A percentile compares a stretch with the other conserved stretches of the same genome.
phyloP scores from a whole-genome alignment of 1,140 invertebrate genomes.

The Littorina saxatilis region DNA sequence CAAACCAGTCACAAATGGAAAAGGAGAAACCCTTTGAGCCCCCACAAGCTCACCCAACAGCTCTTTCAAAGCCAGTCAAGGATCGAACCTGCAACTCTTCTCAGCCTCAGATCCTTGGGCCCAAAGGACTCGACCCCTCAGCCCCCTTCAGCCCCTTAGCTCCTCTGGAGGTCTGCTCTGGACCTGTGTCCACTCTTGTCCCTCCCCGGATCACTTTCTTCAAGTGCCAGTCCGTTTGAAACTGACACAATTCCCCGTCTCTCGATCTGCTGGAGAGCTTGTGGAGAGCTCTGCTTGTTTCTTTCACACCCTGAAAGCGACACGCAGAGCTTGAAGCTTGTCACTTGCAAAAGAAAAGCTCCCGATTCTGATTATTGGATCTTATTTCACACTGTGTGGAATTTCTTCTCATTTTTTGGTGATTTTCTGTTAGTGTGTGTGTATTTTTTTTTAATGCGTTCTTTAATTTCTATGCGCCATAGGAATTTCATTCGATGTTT shows the following conservation, averaged over 20 bases:
- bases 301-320: slow-evolving; percentile 11
- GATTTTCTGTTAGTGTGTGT: no score
- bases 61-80: neutral
- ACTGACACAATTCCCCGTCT: neutral
- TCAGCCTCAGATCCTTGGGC: neutral
- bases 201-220: slow-evolving; percentile 5
- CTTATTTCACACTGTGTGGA: neutral
- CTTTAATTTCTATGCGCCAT: no score
- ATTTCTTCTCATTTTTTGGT: no score
- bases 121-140: slow-evolving; percentile 11
- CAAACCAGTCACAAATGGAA: no score
- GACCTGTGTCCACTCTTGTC: slow-evolving; percentile 16
- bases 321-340: neutral
- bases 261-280: neutral
- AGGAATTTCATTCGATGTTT: neutral
- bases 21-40: no score
- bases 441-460: no score
- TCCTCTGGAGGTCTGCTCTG: slow-evolving; percentile 21
- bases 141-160: neutral
- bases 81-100: neutral
- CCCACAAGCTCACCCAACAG: neutral
- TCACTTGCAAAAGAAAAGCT: neutral
- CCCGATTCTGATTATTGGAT: neutral
- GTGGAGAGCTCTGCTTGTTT: slow-evolving; percentile 12
- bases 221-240: neutral